phyloP scores from a whole-genome alignment of 2,888 invertebrate genomes.

The Lithophane semibrunnea region DNA sequence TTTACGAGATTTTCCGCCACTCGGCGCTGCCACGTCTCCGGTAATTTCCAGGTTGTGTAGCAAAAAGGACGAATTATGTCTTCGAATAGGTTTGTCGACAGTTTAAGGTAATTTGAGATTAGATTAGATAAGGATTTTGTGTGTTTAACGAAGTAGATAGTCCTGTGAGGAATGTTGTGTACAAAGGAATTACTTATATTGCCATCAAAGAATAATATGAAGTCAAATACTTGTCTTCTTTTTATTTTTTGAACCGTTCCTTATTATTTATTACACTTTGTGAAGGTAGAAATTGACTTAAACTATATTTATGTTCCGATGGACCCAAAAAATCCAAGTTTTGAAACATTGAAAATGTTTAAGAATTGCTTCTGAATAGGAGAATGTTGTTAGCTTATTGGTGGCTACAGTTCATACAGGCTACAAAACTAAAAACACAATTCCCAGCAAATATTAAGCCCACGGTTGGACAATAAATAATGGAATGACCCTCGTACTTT shows the following conservation, averaged over 20 bases:
- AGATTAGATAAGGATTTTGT: slow-evolving; percentile 34
- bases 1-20: slow-evolving; percentile 65
- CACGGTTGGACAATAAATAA: not conserved
- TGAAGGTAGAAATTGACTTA: not conserved
- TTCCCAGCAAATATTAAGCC: not conserved
- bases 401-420: not conserved
- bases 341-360: not conserved
- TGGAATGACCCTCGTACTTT: not conserved
- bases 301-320: not conserved
- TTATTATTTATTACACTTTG: not conserved
- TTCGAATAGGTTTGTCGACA: slow-evolving; percentile 37
- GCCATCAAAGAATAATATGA: slow-evolving; percentile 5
- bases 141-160: slow-evolving; percentile 17
- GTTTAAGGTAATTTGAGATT: slow-evolving; percentile 31
- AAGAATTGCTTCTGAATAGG: not conserved
- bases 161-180: not conserved
- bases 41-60: slow-evolving; percentile 54
- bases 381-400: not conserved
- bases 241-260: not conserved
- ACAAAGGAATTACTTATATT: slow-evolving; percentile 15
- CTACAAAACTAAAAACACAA: not conserved
- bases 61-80: slow-evolving; percentile 57
- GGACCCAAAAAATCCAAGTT: no score
- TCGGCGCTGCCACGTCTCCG: slow-evolving; percentile 40
- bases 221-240: not conserved